Evolutionary conservation across 1,140 invertebrate species (phyloP).

Genomic region (Trissolcus basalis): DNA sequence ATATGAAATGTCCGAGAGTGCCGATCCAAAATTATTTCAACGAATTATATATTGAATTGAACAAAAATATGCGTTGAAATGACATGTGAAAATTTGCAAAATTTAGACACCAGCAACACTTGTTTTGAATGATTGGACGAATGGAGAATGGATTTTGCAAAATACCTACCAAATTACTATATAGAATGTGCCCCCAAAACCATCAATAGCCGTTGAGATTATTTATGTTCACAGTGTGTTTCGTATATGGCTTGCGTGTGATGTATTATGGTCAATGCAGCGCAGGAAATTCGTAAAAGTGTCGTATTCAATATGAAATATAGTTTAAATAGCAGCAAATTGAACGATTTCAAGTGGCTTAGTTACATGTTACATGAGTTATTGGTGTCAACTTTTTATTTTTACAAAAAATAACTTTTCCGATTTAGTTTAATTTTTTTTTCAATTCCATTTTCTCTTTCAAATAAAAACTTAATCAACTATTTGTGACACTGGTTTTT

Average conservation of each 20-base stretch:
- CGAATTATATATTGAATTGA: too few species aligned
- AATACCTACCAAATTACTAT: constrained; percentile 46
- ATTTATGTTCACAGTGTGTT: constrained; percentile 44
- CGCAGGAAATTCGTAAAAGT: constrained; percentile 42
- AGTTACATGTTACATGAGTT: constrained; percentile 26
- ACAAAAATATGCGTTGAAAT: not conserved
- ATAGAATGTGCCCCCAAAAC: constrained; percentile 35
- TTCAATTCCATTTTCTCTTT: too few species aligned
- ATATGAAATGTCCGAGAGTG: too few species aligned
- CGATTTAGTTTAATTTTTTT: not conserved
- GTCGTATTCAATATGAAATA: constrained; percentile 43
- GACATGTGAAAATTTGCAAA: constrained; percentile 41
- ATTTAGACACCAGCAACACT: constrained; percentile 37
- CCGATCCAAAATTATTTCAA: too few species aligned
- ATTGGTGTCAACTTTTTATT: constrained; percentile 1
- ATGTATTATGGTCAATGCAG: constrained; percentile 46
- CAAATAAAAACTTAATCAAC: too few species aligned
- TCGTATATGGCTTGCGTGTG: constrained; percentile 29
- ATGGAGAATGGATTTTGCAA: constrained; percentile 36
- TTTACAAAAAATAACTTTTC: too few species aligned
- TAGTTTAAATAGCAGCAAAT: constrained; percentile 30
- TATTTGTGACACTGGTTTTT: too few species aligned
- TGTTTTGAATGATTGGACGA: constrained; percentile 46
- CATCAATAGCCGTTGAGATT: constrained; percentile 48
- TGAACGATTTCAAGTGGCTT: constrained; percentile 11